Evolutionary conservation across 2,113 vertebrate genomes (phyloP), one percentile per base, ranked within the genome.

Genomic region (Coturnix japonica): DNA sequence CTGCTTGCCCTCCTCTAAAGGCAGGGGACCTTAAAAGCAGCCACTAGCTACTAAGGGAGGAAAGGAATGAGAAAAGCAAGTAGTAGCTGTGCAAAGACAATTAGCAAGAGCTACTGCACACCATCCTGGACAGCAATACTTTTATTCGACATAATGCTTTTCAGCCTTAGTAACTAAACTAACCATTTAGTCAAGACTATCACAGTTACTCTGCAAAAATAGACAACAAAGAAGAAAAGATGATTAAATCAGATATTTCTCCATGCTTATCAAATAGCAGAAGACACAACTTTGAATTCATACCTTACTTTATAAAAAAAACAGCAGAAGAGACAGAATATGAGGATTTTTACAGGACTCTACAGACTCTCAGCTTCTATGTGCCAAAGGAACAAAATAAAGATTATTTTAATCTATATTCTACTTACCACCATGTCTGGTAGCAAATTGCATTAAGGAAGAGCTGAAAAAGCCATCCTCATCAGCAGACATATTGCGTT

Each of bases 361-460:
- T 67, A 19, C 73, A 90, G 23, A 41, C 51, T 41, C 23, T 53
- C 81, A 89, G 61, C 23, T 65, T 3, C 3, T 30, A 87, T 64
- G 51, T 85, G 69, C 47, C 65, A 69, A 65, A 91, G 54, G 28
- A 91, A 87, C 60, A 70, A 95, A 92, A 85, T 20, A 26, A 89
- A 16, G 51, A 87, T 93, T 77, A 71, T 87, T 92, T 95, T 71
- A 94, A 90, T 95, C 69, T 41, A 41, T 89, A 35, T 64, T 91
- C 72, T 93, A 96, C 96, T 96, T 76, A 96, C 94, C 94, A 90
- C 78, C 89, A 90, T 81, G 47, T 76, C 92, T 83, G 74, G 75
- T n/a, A 79, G 66, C 43, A 87, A 71, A 91, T 11, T 89, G 87
- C 76, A 80, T 60, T 80, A 85, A 82, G 35, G 84, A 91, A 87